These are phyloP conservation scores for Ligdia adustata DNA, from an alignment of 2,888 invertebrate genomes.

Conservation along the genomic window DNA sequence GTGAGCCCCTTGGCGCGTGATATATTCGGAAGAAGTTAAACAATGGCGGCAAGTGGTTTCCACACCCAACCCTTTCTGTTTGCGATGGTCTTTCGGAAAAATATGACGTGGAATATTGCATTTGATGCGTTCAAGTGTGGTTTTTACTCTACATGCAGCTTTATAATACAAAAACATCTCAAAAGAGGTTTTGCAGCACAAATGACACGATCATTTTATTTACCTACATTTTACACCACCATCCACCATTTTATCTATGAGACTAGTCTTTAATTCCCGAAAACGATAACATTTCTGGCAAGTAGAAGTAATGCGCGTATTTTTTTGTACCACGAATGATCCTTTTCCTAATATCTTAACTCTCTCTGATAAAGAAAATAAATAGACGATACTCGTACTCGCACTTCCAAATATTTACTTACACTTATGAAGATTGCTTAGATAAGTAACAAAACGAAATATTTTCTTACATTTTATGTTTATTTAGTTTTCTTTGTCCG, in stretches of 20 bases:
- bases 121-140: too few species aligned
- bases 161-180: too few species aligned
- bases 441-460: slow-evolving; percentile 16
- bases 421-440: slow-evolving; percentile 20
- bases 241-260: too few species aligned
- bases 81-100: slow-evolving; percentile 10
- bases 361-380: slow-evolving; percentile 39
- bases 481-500: slow-evolving; percentile 7
- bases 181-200: too few species aligned
- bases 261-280: too few species aligned
- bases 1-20: slow-evolving; percentile 13
- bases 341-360: slow-evolving; percentile 30
- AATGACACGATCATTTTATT: too few species aligned
- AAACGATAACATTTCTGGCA: slow-evolving; percentile 26
- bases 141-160: too few species aligned
- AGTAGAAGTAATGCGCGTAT: slow-evolving; percentile 22
- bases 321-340: slow-evolving; percentile 20
- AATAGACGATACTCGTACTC: slow-evolving; percentile 29
- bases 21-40: slow-evolving; percentile 23
- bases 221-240: too few species aligned
- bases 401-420: slow-evolving; percentile 33
- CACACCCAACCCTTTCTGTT: slow-evolving; percentile 15
- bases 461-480: slow-evolving; percentile 20
- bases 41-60: slow-evolving; percentile 22
- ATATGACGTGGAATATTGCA: not conserved